These are phyloP conservation scores for Copidosoma floridanum DNA, from an alignment of 1,140 invertebrate species.

Conservation along the genomic window DNA sequence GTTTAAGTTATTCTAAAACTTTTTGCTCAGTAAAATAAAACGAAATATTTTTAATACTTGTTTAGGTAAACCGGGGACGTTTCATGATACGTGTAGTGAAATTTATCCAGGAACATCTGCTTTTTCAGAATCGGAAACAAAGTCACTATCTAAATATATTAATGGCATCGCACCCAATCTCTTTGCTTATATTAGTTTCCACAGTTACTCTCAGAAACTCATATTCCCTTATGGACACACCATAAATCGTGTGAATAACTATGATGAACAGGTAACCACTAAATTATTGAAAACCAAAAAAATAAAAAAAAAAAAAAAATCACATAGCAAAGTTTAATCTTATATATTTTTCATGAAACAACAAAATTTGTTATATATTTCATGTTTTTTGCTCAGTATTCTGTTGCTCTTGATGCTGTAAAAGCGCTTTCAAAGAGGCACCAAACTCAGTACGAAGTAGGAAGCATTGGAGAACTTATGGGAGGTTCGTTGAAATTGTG, in stretches of 20 bases:
- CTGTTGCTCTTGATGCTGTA: slow-evolving; percentile 47
- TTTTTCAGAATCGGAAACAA: slow-evolving; percentile 74
- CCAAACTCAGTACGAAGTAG: slow-evolving; percentile 62
- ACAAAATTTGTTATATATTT: too few relatives aligned
- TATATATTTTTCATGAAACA: too few relatives aligned
- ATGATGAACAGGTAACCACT: slow-evolving; percentile 61
- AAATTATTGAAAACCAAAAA: too few relatives aligned
- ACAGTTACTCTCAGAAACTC: slow-evolving; percentile 73
- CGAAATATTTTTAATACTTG: too few relatives aligned
- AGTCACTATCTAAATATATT: slow-evolving; percentile 59
- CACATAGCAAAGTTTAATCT: too few relatives aligned
- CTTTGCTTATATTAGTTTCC: slow-evolving; percentile 70
- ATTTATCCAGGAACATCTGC: slow-evolving; percentile 67
- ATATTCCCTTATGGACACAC: slow-evolving; percentile 73
- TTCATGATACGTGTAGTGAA: slow-evolving; percentile 65
- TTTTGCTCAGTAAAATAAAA: too few relatives aligned
- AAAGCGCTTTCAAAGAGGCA: slow-evolving; percentile 59
- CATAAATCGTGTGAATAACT: slow-evolving; percentile 59
- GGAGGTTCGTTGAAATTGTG: slow-evolving; percentile 59
- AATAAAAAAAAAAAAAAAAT: too few relatives aligned
- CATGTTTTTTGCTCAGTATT: background rate
- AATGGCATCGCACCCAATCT: slow-evolving; percentile 56
- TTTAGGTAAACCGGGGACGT: too few relatives aligned
- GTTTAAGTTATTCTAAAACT: too few relatives aligned
- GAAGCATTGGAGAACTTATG: slow-evolving; percentile 58